phyloP scores from a whole-genome alignment of 2,113 vertebrate genomes.

The Cephalopterus ornatus region DNA sequence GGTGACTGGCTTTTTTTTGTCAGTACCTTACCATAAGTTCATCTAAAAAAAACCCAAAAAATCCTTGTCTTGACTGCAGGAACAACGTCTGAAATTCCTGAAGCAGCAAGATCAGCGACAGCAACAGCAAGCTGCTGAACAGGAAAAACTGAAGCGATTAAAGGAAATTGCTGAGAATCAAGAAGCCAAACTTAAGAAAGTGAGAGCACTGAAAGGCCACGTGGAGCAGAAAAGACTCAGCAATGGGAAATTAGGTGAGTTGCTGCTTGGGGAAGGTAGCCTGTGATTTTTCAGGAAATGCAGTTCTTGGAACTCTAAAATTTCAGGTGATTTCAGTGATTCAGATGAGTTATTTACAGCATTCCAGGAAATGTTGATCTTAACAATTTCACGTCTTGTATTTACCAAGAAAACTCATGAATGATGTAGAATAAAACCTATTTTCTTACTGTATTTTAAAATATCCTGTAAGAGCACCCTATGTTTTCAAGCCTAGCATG shows the following conservation, averaged over 20 bases:
- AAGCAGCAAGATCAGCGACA: constrained; percentile 93
- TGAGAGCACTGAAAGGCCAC: constrained; percentile 91
- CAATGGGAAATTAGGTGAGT: constrained; percentile 92
- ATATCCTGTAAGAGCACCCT: background rate
- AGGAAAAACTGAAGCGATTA: constrained; percentile 90
- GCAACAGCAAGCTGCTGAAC: constrained; percentile 88
- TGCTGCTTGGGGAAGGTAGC: background rate
- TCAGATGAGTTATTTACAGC: background rate
- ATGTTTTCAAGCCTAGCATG: background rate
- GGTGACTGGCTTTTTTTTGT: background rate
- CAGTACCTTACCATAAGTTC: background rate
- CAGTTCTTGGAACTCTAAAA: background rate
- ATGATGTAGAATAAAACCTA: background rate
- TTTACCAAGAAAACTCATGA: background rate
- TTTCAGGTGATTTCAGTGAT: background rate
- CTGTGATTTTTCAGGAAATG: background rate
- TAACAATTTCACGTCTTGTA: background rate
- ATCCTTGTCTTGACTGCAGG: constrained; percentile 68
- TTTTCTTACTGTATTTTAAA: background rate
- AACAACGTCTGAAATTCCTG: constrained; percentile 89
- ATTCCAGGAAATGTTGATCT: background rate
- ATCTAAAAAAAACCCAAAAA: background rate
- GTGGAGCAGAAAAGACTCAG: constrained; percentile 96
- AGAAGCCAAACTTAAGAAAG: constrained; percentile 92
- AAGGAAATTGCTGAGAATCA: constrained; percentile 92